phyloP scores from a whole-genome alignment of 1,140 invertebrate genomes.

The Oryzaephilus surinamensis region DNA sequence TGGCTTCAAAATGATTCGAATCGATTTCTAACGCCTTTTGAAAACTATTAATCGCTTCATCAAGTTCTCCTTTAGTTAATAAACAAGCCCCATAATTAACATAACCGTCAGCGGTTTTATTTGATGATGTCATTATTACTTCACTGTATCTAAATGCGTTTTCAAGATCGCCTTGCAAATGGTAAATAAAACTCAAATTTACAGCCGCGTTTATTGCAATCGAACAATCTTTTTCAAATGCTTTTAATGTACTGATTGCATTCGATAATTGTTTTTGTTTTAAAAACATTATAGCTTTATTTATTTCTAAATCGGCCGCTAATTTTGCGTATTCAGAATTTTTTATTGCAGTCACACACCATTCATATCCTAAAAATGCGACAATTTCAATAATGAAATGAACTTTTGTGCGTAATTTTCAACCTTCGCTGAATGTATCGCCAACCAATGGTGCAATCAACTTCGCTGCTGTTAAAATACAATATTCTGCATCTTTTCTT shows the following conservation, averaged over 20 bases:
- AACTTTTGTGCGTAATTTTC: conserved; percentile 24
- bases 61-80: conserved; percentile 58
- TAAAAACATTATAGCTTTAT: conserved; percentile 84
- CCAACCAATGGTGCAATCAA: conserved; percentile 82
- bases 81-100: conserved; percentile 85
- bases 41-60: conserved; percentile 67
- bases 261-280: conserved; percentile 72
- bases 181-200: conserved; percentile 87
- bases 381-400: not conserved
- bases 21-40: conserved; percentile 71
- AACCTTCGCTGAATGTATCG: conserved; percentile 63
- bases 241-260: conserved; percentile 78
- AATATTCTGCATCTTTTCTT: conserved; percentile 69
- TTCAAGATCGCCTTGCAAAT: conserved; percentile 75
- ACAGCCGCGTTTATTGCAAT: conserved; percentile 77
- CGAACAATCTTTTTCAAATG: conserved; percentile 78
- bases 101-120: conserved; percentile 49
- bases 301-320: conserved; percentile 85
- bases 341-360: conserved; percentile 72
- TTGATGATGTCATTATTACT: conserved; percentile 53
- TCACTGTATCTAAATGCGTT: conserved; percentile 74
- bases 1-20: conserved; percentile 74
- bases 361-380: conserved; percentile 46
- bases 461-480: conserved; percentile 83
- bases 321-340: conserved; percentile 63